A percentile compares a stretch with the other conserved stretches of the same genome.
Conservation (phyloP, 2,888 invertebrate species). For the Cryptocheilus praepositus region DNA sequence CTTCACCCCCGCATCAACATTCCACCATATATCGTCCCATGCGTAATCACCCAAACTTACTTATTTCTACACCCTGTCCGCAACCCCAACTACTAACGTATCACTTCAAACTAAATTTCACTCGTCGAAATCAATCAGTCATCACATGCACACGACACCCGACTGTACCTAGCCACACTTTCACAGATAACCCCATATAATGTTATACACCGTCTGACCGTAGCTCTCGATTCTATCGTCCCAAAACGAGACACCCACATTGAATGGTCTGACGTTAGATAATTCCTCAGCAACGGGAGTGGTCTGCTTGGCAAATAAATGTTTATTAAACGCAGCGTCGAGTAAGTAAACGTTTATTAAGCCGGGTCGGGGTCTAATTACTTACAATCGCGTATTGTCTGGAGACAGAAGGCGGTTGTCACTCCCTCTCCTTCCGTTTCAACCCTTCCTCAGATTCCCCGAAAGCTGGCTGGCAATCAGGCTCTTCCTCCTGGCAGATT, state of each 20-base stretch:
- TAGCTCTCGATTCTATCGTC: not conserved
- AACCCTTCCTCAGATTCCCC: not conserved
- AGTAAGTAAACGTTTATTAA: conserved; percentile 11
- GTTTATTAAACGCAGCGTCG: not conserved
- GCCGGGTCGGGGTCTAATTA: not conserved
- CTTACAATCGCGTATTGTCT: conserved; percentile 3
- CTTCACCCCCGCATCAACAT: no score
- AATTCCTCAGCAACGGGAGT: no score
- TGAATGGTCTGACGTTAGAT: no score
- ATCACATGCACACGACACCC: no score
- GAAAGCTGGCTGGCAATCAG: conserved; percentile 18
- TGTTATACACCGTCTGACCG: not conserved
- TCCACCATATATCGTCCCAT: no score
- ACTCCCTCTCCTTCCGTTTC: not conserved
- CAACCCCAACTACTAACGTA: no score
- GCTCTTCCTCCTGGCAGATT: conserved; percentile 40
- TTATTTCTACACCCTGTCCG: no score
- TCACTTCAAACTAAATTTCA: no score
- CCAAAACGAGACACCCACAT: not conserved
- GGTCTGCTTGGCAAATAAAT: not conserved
- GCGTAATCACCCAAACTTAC: no score
- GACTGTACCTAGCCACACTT: no score
- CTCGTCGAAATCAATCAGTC: not conserved
- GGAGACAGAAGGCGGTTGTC: not conserved
- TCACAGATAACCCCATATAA: no score